These are phyloP conservation scores for Spatula versicolor DNA, from an alignment of 2,797 vertebrate species.

Conservation along the genomic window DNA sequence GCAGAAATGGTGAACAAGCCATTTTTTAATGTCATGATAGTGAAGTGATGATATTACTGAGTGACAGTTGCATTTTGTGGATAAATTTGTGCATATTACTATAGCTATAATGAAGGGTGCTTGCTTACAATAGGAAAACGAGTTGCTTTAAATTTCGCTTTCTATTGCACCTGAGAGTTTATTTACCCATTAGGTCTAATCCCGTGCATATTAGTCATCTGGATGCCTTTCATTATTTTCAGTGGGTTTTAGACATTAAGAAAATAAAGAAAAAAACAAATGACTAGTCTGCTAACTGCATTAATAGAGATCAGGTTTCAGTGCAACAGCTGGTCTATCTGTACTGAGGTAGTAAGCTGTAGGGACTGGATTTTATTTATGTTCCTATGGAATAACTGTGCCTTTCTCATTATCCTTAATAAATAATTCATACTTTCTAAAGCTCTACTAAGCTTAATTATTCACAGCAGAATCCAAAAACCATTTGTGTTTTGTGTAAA, in stretches of 20 bases:
- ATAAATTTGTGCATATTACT: rapidly evolving
- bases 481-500: not conserved
- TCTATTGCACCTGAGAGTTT: not conserved
- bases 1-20: not conserved
- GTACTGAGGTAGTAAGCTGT: not conserved
- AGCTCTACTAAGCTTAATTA: not conserved
- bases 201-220: not conserved
- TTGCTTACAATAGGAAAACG: not conserved
- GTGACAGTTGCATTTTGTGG: rapidly evolving
- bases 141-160: not conserved
- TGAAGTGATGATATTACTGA: not conserved
- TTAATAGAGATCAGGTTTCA: not conserved
- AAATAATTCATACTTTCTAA: not conserved
- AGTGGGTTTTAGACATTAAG: not conserved
- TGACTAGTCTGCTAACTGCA: not conserved
- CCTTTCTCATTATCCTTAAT: not conserved
- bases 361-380: not conserved
- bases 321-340: not conserved
- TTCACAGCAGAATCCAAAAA: not conserved
- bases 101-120: not conserved
- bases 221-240: not conserved
- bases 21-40: not conserved
- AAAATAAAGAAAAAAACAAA: too few relatives aligned
- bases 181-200: not conserved
- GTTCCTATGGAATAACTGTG: not conserved